Percentiles rank a stretch among this genome's conserved stretches.
Conservation (phyloP, 2,888 invertebrate species). For the Allygus modestus region DNA sequence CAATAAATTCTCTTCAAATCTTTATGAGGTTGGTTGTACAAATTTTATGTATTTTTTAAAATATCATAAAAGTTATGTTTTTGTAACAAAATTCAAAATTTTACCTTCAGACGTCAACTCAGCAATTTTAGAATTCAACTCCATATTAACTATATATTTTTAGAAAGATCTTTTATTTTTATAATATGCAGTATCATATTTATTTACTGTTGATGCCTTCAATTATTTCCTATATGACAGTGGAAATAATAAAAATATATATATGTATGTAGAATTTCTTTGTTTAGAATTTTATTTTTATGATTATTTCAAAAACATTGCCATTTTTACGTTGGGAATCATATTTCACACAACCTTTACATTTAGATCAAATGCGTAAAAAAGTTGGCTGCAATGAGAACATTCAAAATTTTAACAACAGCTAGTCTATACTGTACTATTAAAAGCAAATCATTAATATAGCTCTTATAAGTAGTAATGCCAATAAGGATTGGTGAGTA, state of each 20-base stretch:
- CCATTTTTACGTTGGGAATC: conserved; percentile 9
- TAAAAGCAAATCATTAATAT: background rate
- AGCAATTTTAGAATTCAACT: conserved; percentile 9
- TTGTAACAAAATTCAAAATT: conserved; percentile 5
- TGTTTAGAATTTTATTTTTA: background rate
- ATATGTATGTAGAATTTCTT: conserved; percentile 4
- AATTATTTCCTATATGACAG: conserved; percentile 5
- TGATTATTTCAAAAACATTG: background rate
- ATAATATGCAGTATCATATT: conserved; percentile 5
- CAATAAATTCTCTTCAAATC: background rate
- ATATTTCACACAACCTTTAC: conserved; percentile 5
- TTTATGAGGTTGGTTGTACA: background rate
- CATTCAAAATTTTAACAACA: background rate
- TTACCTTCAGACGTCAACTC: background rate
- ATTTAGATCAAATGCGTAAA: background rate
- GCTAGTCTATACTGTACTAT: too few relatives aligned
- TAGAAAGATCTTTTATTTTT: conserved; percentile 4
- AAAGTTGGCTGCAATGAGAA: background rate
- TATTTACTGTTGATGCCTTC: background rate
- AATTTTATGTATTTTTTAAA: background rate
- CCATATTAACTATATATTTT: conserved; percentile 9
- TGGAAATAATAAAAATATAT: conserved; percentile 5
- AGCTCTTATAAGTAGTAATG: conserved; percentile 9
- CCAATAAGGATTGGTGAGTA: conserved; percentile 1
- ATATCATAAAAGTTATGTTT: background rate